Conservation (phyloP, 2,797 vertebrate genomes). For the Oryzias sinensis region DNA sequence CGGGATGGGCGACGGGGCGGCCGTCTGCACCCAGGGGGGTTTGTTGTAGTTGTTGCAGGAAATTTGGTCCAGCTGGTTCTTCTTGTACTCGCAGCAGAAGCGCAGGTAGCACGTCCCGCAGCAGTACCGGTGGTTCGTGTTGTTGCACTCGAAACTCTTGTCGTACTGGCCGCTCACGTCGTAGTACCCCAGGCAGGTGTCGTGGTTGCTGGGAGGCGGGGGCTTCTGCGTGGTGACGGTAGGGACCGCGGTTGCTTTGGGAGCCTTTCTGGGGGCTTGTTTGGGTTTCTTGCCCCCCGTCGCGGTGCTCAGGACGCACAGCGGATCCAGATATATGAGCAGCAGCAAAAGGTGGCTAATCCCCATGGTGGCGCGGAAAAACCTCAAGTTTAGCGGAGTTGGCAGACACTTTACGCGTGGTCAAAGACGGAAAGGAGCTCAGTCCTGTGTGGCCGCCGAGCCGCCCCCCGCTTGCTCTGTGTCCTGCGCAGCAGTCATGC, state of each 20-base stretch:
- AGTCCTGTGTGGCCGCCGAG: constrained; percentile 45
- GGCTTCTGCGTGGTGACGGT: constrained; percentile 61
- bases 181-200: constrained; percentile 94
- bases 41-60: constrained; percentile 89
- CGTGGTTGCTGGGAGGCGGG: constrained; percentile 75
- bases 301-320: constrained; percentile 73
- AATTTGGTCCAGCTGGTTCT: constrained; percentile 90
- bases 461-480: constrained; percentile 40
- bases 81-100: constrained; percentile 97
- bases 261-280: constrained; percentile 47
- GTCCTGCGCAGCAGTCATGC: constrained; percentile 55
- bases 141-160: constrained; percentile 96
- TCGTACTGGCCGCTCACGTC: constrained; percentile 98
- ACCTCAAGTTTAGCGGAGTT: constrained; percentile 22
- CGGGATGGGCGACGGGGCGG: constrained; percentile 73
- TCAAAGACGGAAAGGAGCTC: constrained; percentile 22
- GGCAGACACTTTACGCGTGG: constrained; percentile 31
- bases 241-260: constrained; percentile 67
- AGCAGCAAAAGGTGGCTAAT: constrained; percentile 79
- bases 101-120: constrained; percentile 96
- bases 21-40: constrained; percentile 88
- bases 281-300: constrained; percentile 74
- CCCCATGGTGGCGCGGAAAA: constrained; percentile 69
- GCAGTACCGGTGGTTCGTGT: constrained; percentile 96
- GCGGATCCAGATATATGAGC: constrained; percentile 79